A percentile compares a stretch with the other conserved stretches of the same genome.
Conservation (phyloP, 2,797 vertebrate genomes). For the Lacerta bilineata region DNA sequence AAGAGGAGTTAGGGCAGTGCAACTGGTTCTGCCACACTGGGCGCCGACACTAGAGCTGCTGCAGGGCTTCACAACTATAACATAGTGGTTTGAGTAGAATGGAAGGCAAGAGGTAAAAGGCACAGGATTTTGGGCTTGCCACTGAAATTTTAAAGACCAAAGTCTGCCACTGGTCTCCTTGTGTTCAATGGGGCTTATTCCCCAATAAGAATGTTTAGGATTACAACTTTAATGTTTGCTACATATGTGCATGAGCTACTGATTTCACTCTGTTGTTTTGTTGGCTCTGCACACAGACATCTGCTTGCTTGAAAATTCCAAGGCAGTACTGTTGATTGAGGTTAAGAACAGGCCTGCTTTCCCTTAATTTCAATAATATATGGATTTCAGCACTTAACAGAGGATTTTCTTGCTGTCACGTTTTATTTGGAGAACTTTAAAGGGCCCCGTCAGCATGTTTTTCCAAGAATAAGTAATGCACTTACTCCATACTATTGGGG, state of each 20-base stretch:
- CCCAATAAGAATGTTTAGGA: neutral
- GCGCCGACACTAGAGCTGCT: too few relatives aligned
- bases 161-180: neutral
- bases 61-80: too few relatives aligned
- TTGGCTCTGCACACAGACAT: neutral
- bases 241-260: neutral
- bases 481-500: neutral
- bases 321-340: neutral
- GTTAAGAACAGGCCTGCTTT: neutral
- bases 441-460: neutral
- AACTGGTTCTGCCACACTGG: too few relatives aligned
- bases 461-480: neutral
- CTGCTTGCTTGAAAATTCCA: neutral
- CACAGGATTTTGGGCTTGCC: too few relatives aligned
- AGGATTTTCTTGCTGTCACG: neutral
- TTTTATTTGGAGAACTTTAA: constrained; percentile 6
- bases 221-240: neutral
- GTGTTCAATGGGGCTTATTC: neutral
- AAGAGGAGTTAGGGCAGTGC: too few relatives aligned
- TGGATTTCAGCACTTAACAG: neutral
- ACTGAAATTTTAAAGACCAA: too few relatives aligned
- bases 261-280: neutral
- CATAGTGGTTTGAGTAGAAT: too few relatives aligned
- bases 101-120: too few relatives aligned
- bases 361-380: neutral